phyloP scores from a whole-genome alignment of 1,140 invertebrate genomes.

The Drosophila bocki region DNA sequence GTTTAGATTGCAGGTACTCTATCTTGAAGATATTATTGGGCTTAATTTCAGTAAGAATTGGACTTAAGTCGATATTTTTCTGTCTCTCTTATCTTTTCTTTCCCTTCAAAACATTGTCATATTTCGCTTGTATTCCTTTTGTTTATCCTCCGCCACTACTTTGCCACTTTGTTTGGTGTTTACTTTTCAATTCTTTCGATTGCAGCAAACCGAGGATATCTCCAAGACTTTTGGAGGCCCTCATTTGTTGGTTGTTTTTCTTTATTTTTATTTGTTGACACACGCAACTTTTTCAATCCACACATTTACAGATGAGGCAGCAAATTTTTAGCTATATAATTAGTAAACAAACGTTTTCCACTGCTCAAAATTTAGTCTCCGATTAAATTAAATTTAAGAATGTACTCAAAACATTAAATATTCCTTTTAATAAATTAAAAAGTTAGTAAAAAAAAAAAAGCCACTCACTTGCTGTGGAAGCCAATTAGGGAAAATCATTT shows the following conservation, averaged over 20 bases:
- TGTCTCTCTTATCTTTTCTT: background rate
- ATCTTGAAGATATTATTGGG: conserved; percentile 8
- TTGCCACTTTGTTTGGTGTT: conserved; percentile 37
- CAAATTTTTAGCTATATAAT: conserved; percentile 20
- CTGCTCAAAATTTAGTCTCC: no score
- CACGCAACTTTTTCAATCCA: conserved; percentile 38
- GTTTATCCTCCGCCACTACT: conserved; percentile 13
- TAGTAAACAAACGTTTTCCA: conserved; percentile 19
- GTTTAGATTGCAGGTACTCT: conserved; percentile 1
- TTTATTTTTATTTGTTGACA: conserved; percentile 40
- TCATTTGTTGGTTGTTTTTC: background rate
- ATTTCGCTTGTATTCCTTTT: conserved; percentile 6
- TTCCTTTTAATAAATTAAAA: conserved; percentile 9
- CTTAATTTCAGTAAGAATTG: conserved; percentile 32
- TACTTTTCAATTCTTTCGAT: conserved; percentile 36
- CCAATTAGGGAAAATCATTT: conserved; percentile 22
- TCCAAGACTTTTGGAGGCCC: conserved; percentile 4
- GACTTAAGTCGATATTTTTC: conserved; percentile 7
- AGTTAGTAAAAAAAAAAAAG: no score
- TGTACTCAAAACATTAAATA: background rate
- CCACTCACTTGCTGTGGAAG: background rate
- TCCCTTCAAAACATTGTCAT: conserved; percentile 7
- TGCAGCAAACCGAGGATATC: background rate
- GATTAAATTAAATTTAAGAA: background rate
- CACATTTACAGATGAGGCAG: conserved; percentile 35